Evolutionary conservation across 1,140 invertebrate species (phyloP), one percentile per base, ranked within the genome.

Genomic region (Pseudomyrmex dendroicus): DNA sequence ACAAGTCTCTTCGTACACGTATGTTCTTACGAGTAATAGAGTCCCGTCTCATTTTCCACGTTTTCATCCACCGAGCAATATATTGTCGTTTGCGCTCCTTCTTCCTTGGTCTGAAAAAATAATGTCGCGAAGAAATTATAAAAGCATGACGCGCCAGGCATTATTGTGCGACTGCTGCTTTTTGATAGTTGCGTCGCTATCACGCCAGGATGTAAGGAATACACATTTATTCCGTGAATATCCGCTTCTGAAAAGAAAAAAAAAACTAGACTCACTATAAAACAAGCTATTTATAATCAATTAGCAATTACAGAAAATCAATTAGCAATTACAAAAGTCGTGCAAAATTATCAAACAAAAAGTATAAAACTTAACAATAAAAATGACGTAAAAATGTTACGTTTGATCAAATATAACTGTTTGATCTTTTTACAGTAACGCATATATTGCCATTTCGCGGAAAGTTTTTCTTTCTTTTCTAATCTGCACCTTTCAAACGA

Each of bases 11-110:
- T 52, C 17, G n/a, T 25, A 35, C 25, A 50, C 5, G 3, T 13
- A 20, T 52, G 22, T 35, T 0, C 67, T 91, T 94, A 95, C 96
- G 95, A 94, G 90, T 96, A 95, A 93, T 96, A 96, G 13, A 96
- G 89, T 83, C 97, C 97, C 87, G 95, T 96, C 90, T 96, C 93
- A 84, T 96, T 93, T 3, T 94, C 96, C 82, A 96, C 95, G 73
- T 95, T 94, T 85, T 97, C 96, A 91, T 97, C 96, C 0, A 98
- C 92, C 2, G 97, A 95, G 90, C 97, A 97, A 89, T 97, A 96
- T 59, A 98, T 94, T 1, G 96, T 96, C 1, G 97, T 98, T 92
- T 98, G 97, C 9, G 97, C 97, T 0, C 97, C 97, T 86, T 96
- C 95, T 84, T 95, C 95, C 0, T 96, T 95, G 13, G 94, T 95